Base-by-base conservation (phyloP, 2,797 vertebrate genomes). In the Sebastes kiyomatsui region DNA sequence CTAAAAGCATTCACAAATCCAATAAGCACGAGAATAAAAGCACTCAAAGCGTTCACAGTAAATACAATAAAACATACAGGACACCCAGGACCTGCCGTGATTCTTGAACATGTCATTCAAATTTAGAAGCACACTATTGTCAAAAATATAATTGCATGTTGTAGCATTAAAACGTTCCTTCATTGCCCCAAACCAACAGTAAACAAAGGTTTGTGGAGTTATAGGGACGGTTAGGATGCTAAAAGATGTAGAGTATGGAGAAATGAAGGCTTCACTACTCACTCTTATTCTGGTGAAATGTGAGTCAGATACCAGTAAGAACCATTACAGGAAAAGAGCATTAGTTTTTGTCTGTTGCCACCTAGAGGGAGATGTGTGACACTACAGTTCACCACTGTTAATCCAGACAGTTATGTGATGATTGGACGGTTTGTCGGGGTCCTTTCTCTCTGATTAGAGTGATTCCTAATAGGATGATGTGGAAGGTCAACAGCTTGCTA, bases 391-490 rank as follows among this genome's bases (percentile, higher is more conserved):
- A 35, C 42, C 60, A 16, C 13, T 3, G 16, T 70, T 67, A 20
- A 52, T 69, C 69, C 72, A 73, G 77, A 69, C 68, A 20, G 66
- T 67, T 62, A 69, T 82, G 87, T 83, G 87, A 85, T 79, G 77
- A 90, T 89, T 81, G 86, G 76, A 70, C 22, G 22, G 79, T 79
- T 7, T 68, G 72, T 56, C 18, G n/a, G 76, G 80, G 80, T 83
- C 7, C 71, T 80, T 60, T 74, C 55, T 72, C 84, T 64, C 84
- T 85, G 86, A 91, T 92, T 88, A 72, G 25, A 87, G 72, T 80
- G 83, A 82, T 33, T 86, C 55, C 22, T 89, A 71, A 91, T 71
- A 77, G 71, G 91, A 89, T 79, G 64, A 90, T 82, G 71, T 72
- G 54, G 67, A 75, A 87, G 75, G 74, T 88, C 86, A 84, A 79